Conservation (phyloP, 2,888 invertebrate species). For the Cantharis rufa region DNA sequence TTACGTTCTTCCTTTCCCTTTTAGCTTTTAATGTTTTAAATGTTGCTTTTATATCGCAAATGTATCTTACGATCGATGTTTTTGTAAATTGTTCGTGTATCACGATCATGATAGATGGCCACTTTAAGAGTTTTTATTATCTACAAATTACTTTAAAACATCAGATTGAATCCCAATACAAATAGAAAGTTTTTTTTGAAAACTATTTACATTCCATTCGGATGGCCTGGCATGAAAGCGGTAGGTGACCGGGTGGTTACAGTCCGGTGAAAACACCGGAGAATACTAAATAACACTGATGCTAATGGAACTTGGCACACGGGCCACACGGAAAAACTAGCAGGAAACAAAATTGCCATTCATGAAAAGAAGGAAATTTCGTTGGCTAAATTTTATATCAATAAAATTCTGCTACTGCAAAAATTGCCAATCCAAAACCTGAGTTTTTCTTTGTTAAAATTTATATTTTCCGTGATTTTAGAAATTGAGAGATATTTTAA, state of each 20-base stretch:
- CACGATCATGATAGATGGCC: background rate
- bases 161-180: background rate
- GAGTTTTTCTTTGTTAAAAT: background rate
- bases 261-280: background rate
- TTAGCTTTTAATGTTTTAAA: background rate
- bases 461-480: background rate
- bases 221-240: background rate
- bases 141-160: background rate
- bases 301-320: background rate
- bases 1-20: background rate
- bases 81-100: background rate
- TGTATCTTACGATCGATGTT: background rate
- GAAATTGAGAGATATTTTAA: background rate
- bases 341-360: background rate
- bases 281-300: background rate
- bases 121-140: background rate
- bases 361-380: background rate
- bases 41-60: background rate
- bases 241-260: background rate
- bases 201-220: background rate
- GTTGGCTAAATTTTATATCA: background rate
- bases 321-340: background rate
- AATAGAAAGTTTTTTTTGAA: background rate
- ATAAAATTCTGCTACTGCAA: background rate
- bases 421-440: background rate